Evolutionary conservation across 2,888 invertebrate genomes (phyloP).

Genomic region (Adelphocoris suturalis): DNA sequence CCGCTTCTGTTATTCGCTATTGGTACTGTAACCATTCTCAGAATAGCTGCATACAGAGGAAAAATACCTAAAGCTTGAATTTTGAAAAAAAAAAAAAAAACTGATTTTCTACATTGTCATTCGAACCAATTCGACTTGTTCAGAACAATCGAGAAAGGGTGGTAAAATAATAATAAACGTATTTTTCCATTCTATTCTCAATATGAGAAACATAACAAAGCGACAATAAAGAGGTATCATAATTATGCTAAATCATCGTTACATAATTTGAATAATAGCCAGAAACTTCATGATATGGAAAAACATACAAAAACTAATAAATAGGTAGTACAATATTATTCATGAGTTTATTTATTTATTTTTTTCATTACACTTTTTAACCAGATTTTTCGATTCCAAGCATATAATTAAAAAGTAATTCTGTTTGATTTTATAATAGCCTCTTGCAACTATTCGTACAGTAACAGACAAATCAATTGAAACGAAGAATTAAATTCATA

Average conservation of each 20-base stretch:
- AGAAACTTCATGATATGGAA: slow-evolving; percentile 16
- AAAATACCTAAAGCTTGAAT: background rate
- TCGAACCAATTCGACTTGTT: background rate
- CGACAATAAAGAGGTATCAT: slow-evolving; percentile 18
- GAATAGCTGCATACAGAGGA: background rate
- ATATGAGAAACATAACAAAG: slow-evolving; percentile 64
- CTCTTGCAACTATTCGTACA: background rate
- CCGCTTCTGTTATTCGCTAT: background rate
- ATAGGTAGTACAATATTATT: background rate
- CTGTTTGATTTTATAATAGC: background rate
- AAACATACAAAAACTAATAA: slow-evolving; percentile 4
- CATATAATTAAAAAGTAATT: background rate
- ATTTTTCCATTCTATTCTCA: slow-evolving; percentile 56
- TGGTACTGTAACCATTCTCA: background rate
- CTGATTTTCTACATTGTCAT: background rate
- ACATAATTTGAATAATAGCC: slow-evolving; percentile 36
- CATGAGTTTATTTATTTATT: slow-evolving; percentile 7
- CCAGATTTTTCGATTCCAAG: background rate
- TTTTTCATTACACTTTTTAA: background rate
- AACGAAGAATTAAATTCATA: background rate
- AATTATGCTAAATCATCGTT: slow-evolving; percentile 28
- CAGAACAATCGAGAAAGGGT: background rate
- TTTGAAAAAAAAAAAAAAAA: background rate
- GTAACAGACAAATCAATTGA: slow-evolving; percentile 5
- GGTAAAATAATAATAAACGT: background rate